Evolutionary conservation across 1,140 invertebrate genomes (phyloP).

Genomic region (Probaryconus sp.): DNA sequence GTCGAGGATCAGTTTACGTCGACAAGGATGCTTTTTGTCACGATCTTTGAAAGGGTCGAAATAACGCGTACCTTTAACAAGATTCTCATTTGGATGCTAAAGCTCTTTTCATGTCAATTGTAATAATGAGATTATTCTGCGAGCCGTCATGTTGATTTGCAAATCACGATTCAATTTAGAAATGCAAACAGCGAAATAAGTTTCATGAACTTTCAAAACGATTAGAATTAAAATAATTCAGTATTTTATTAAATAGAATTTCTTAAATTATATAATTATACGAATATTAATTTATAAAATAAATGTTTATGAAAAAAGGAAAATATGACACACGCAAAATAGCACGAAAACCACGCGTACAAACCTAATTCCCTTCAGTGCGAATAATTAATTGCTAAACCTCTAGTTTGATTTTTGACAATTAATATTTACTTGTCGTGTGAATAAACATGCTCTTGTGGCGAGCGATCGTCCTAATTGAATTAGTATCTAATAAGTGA

Average conservation of each 20-base stretch:
- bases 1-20: conserved; percentile 8
- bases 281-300: too few relatives aligned
- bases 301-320: too few relatives aligned
- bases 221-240: conserved; percentile 3
- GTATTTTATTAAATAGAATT: too few relatives aligned
- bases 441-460: conserved; percentile 9
- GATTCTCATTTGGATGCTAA: conserved; percentile 16
- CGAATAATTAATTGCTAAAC: too few relatives aligned
- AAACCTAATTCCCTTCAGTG: background rate
- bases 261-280: too few relatives aligned
- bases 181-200: background rate
- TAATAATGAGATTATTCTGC: conserved; percentile 17
- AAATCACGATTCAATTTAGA: conserved; percentile 10
- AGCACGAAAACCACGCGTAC: too few relatives aligned
- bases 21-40: conserved; percentile 5
- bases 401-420: background rate
- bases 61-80: conserved; percentile 11
- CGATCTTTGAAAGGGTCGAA: conserved; percentile 16
- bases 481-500: conserved; percentile 8
- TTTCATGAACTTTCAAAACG: too few relatives aligned
- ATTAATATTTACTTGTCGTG: conserved; percentile 8
- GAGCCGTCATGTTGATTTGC: conserved; percentile 5
- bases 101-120: conserved; percentile 29
- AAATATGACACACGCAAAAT: too few relatives aligned
- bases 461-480: background rate